Percentiles rank a stretch among this genome's conserved stretches.
These are phyloP conservation scores for Chiridota heheva DNA, from an alignment of 35 echinoderm and acorn worm genomes.

Conservation along the genomic window DNA sequence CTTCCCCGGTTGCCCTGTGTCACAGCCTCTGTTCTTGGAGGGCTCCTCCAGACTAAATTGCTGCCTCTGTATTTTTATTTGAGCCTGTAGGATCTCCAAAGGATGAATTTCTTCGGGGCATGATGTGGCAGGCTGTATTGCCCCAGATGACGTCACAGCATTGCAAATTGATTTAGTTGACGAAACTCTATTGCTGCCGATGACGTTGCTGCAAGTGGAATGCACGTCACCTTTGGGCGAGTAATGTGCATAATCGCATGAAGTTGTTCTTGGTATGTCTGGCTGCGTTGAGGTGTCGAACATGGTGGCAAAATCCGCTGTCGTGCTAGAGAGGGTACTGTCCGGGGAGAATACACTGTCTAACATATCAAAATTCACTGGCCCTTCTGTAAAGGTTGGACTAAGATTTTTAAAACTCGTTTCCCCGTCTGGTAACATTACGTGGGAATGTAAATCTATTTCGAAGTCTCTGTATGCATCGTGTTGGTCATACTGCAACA, in stretches of 20 bases:
- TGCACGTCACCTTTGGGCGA: no score
- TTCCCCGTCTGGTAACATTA: no score
- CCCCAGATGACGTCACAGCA: constrained; percentile 53
- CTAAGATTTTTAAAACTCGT: constrained; percentile 28
- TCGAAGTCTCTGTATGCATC: no score
- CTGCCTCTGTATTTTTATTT: constrained; percentile 94
- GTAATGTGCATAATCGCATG: no score
- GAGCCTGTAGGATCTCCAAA: constrained; percentile 91
- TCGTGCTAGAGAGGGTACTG: constrained; percentile 60
- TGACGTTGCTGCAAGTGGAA: no score
- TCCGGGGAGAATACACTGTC: constrained; percentile 96
- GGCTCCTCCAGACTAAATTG: constrained; percentile 84
- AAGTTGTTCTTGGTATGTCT: no score
- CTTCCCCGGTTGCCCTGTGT: background rate
- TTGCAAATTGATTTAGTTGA: no score
- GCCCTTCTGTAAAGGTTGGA: constrained; percentile 43
- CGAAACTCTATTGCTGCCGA: no score
- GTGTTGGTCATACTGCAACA: no score
- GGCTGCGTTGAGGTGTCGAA: no score
- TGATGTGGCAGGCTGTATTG: background rate
- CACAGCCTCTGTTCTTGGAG: no score
- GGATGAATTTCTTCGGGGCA: constrained; percentile 74
- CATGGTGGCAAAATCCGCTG: constrained; percentile 34
- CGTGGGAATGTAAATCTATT: no score
- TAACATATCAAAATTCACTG: constrained; percentile 80